Percentiles rank a stretch among this genome's conserved stretches.
Conservation (phyloP, 2,113 vertebrate genomes). For the Muntiacus muntjak region DNA sequence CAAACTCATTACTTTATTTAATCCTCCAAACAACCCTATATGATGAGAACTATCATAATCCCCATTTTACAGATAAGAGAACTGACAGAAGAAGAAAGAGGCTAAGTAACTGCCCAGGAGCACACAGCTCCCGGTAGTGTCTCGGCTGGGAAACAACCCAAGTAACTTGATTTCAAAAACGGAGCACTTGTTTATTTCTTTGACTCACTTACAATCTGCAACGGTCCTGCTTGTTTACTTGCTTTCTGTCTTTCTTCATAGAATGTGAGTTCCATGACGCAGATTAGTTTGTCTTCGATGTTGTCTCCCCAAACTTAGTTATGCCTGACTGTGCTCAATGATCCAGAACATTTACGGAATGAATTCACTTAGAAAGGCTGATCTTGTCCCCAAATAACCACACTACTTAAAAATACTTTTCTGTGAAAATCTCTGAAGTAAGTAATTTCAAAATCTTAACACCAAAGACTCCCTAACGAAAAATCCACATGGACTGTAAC, state of each 20-base stretch:
- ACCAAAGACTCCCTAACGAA: background rate
- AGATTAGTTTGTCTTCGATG: background rate
- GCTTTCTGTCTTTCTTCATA: background rate
- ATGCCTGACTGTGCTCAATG: background rate
- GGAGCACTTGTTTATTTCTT: background rate
- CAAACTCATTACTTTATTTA: background rate
- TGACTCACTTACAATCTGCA: background rate
- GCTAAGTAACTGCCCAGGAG: background rate
- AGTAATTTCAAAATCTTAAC: conserved; percentile 14
- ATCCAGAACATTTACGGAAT: background rate
- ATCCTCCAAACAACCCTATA: background rate
- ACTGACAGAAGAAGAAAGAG: background rate
- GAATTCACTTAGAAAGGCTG: background rate
- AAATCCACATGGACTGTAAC: background rate
- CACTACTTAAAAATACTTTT: background rate
- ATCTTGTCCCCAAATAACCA: background rate
- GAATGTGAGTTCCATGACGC: background rate
- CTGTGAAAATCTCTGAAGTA: background rate
- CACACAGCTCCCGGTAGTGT: background rate
- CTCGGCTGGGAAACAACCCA: background rate
- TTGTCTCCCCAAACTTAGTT: background rate
- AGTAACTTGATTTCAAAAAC: background rate
- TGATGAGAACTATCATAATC: background rate
- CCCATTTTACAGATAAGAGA: background rate
- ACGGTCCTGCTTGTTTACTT: background rate